A percentile compares a stretch with the other conserved stretches of the same genome.
These are phyloP conservation scores for Lumbricus terrestris DNA, from an alignment of 2,888 invertebrate genomes.

Conservation along the genomic window DNA sequence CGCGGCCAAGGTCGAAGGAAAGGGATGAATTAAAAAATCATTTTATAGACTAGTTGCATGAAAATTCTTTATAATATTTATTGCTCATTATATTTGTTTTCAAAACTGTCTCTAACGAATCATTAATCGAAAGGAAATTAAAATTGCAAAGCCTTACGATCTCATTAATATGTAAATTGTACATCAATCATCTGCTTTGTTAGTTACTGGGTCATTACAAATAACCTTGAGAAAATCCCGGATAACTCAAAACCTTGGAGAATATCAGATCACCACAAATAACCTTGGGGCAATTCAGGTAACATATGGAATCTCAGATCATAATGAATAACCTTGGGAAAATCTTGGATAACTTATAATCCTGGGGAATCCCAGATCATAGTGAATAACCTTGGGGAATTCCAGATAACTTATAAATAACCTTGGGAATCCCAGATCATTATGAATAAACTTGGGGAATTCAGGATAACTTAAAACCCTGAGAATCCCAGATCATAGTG, in stretches of 20 bases:
- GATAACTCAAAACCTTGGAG: slow-evolving; percentile 69
- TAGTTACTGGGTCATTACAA: too few species aligned
- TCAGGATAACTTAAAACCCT: too few species aligned
- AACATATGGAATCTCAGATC: too few species aligned
- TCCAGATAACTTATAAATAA: too few species aligned
- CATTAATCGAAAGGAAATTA: background rate
- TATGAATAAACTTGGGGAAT: too few species aligned
- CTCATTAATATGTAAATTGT: background rate
- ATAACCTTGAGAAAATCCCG: too few species aligned
- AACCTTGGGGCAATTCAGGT: too few species aligned
- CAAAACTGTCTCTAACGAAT: background rate
- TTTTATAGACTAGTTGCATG: background rate
- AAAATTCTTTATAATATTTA: background rate
- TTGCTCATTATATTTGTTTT: background rate
- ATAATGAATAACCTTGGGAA: slow-evolving; percentile 66
- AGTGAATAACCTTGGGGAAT: slow-evolving; percentile 72
- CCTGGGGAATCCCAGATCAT: slow-evolving; percentile 80
- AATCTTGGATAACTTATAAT: slow-evolving; percentile 71
- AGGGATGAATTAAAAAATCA: too few species aligned
- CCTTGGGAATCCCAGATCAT: too few species aligned
- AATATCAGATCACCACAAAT: slow-evolving; percentile 71
- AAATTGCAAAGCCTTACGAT: background rate
- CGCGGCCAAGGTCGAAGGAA: too few species aligned
- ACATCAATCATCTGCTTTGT: background rate
- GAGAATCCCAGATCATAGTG: too few species aligned